Conservation (phyloP, 2,888 invertebrate genomes). For the Cybosia mesomella region DNA sequence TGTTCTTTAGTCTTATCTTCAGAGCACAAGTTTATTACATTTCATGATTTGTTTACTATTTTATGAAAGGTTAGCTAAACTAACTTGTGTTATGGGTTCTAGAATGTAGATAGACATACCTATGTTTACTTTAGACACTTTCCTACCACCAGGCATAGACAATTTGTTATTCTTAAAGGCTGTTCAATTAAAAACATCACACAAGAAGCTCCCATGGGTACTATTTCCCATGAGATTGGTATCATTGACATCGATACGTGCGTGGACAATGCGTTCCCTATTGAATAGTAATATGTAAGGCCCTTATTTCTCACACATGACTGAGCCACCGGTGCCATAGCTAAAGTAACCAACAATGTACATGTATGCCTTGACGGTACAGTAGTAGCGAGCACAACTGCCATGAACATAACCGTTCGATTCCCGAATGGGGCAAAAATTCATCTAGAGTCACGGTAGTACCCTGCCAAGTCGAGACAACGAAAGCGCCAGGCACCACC, state of each 20-base stretch:
- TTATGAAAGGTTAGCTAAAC: too few species aligned
- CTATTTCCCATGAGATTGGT: slow-evolving; percentile 46
- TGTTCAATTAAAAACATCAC: slow-evolving; percentile 28
- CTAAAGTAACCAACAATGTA: neutral
- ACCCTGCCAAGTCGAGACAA: too few species aligned
- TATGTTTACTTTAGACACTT: too few species aligned
- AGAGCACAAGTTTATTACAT: too few species aligned
- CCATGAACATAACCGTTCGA: too few species aligned
- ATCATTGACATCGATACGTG: slow-evolving; percentile 50
- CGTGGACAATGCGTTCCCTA: slow-evolving; percentile 21
- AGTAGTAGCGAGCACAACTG: neutral
- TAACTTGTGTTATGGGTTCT: too few species aligned
- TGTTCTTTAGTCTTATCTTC: too few species aligned
- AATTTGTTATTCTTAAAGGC: slow-evolving; percentile 26
- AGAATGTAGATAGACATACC: too few species aligned
- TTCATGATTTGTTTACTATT: too few species aligned
- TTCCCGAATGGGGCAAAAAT: too few species aligned
- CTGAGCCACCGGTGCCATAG: neutral
- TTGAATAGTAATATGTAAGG: slow-evolving; percentile 37
- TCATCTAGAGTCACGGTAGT: too few species aligned
- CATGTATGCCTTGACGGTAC: neutral
- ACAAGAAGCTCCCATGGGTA: slow-evolving; percentile 16
- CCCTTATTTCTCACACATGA: neutral
- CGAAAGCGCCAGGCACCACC: too few species aligned
- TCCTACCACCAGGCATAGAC: neutral